Evolutionary conservation across 1,140 invertebrate species (phyloP), one percentile per base, ranked within the genome.

Genomic region (Ectropis grisescens): DNA sequence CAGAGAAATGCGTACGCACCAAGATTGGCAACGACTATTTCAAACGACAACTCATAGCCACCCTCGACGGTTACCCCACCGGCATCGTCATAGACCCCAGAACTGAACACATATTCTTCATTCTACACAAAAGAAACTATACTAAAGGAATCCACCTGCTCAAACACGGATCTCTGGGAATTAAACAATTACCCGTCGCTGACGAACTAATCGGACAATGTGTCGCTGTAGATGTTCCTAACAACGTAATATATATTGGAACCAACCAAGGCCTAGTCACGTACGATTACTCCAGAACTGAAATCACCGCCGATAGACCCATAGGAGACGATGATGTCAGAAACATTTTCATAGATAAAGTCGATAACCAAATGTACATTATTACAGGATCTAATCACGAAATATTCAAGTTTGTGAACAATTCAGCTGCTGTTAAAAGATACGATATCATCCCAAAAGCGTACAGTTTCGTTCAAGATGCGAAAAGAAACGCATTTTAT

Each of bases 331-430:
- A 81, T 19, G 72, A 81, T 19, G 48, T 81, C 0, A 31, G 64
- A 25, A 64, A 37, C 14, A 81, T 81, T 33, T 81, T 78, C 16
- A 65, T 81, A 16, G 76, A 81, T 22, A 72, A 65, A 57, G 41
- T 40, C 1, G 60, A 75, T n/a, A 67, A 64, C 16, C 59, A 61
- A 26, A 76, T 81, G 76, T 81, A 78, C 22, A 81, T 81, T 37
- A 58, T 62, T 2, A 69, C 62, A 9, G 76, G 74, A 7, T 28
- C 55, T 1, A 65, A 60, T 25, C 64, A 68, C 14, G 76, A 81
- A 29, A 64, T 81, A 12, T 75, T 69, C 13, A 51, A 33, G 24
- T 79, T 81, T 13, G 37, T 79, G 2, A 81, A 81, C 38, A 68
- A 60, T 0, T 64, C 71, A 1, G 68, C 74, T 0, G 72, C 72